Evolutionary conservation across 2,888 invertebrate genomes (phyloP).

Genomic region (Spialia ferax): DNA sequence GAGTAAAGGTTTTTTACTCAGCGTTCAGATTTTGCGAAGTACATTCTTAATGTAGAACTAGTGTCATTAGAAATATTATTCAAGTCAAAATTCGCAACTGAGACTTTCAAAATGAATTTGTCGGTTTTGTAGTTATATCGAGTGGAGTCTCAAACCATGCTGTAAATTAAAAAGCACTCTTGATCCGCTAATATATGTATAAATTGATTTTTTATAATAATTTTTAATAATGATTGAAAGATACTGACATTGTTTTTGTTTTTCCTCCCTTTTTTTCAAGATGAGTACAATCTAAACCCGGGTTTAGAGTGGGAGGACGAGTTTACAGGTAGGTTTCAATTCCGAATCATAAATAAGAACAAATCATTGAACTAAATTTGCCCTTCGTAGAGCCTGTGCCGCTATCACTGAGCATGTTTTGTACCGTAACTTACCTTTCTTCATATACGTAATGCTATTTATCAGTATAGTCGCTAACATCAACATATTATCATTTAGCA

Average conservation of each 20-base stretch:
- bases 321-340: constrained; percentile 98
- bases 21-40: constrained; percentile 12
- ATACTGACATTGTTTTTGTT: constrained; percentile 87
- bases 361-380: constrained; percentile 74
- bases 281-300: constrained; percentile 99
- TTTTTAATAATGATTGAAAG: constrained; percentile 74
- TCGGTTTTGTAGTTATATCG: constrained; percentile 59
- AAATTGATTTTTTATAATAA: constrained; percentile 67
- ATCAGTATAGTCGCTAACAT: constrained; percentile 70
- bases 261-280: constrained; percentile 92
- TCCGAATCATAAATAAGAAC: constrained; percentile 80
- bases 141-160: constrained; percentile 69
- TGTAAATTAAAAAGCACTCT: constrained; percentile 80
- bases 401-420: constrained; percentile 81
- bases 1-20: background rate
- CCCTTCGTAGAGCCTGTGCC: constrained; percentile 83
- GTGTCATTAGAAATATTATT: constrained; percentile 11
- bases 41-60: constrained; percentile 43
- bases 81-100: constrained; percentile 1
- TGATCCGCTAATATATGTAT: constrained; percentile 78
- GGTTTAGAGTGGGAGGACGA: constrained; percentile 99
- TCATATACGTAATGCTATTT: constrained; percentile 70
- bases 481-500: constrained; percentile 64
- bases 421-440: constrained; percentile 69
- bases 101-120: constrained; percentile 28